phyloP scores from a whole-genome alignment of 2,113 vertebrate species.

The Brachionichthys hirsutus region DNA sequence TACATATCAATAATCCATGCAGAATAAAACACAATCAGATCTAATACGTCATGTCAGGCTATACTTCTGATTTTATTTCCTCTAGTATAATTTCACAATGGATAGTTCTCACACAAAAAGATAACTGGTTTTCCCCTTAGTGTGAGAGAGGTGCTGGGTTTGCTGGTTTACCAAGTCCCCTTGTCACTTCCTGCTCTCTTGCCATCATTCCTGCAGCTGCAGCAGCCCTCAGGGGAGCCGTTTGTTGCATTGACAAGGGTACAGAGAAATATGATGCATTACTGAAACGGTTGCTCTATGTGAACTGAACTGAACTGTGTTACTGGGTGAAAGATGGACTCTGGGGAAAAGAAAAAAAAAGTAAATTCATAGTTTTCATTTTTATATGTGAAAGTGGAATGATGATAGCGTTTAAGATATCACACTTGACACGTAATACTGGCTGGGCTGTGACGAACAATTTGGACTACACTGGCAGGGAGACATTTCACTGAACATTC shows the following conservation, averaged over 20 bases:
- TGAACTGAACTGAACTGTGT: slow-evolving; percentile 60
- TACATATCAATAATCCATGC: slow-evolving; percentile 58
- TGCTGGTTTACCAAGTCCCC: slow-evolving; percentile 33
- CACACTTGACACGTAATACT: slow-evolving; percentile 27
- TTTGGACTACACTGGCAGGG: slow-evolving; percentile 7
- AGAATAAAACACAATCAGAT: slow-evolving; percentile 60
- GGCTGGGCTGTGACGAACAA: background rate
- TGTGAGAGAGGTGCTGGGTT: slow-evolving; percentile 2
- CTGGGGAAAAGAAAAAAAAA: slow-evolving; percentile 2
- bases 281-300: slow-evolving; percentile 55
- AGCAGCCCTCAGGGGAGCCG: slow-evolving; percentile 55
- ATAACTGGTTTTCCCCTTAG: slow-evolving; percentile 24
- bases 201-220: slow-evolving; percentile 53
- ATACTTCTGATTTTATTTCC: slow-evolving; percentile 67
- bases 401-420: slow-evolving; percentile 43
- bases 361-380: slow-evolving; percentile 24
- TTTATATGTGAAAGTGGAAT: slow-evolving; percentile 22
- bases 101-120: slow-evolving; percentile 16
- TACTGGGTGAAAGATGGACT: slow-evolving; percentile 55
- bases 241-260: slow-evolving; percentile 64
- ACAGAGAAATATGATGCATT: slow-evolving; percentile 64
- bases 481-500: background rate
- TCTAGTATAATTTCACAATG: slow-evolving; percentile 31
- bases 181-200: slow-evolving; percentile 37
- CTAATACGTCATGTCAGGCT: slow-evolving; percentile 35